These are phyloP conservation scores for Pollimyrus isidori DNA, from an alignment of 2,113 vertebrate genomes.

Conservation along the genomic window DNA sequence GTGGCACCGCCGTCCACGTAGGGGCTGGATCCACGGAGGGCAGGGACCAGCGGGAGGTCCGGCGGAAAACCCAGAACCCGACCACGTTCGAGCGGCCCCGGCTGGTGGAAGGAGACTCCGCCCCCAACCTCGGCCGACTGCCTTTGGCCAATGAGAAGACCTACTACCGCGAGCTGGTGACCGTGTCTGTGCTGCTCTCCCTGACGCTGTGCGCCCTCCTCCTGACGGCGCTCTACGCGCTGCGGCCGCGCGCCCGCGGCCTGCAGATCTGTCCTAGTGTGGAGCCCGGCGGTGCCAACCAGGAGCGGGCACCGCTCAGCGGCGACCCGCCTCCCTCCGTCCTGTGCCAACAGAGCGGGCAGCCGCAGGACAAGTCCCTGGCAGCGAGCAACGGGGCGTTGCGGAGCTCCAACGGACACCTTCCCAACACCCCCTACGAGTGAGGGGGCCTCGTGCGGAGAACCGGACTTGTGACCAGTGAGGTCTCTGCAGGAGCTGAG, in stretches of 20 bases:
- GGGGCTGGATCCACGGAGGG: constrained; percentile 4
- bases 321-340: constrained; percentile 9
- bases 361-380: constrained; percentile 20
- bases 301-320: constrained; percentile 43
- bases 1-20: background rate
- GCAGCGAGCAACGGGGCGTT: constrained; percentile 31
- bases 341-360: constrained; percentile 22
- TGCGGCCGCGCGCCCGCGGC: constrained; percentile 37
- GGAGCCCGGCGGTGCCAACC: constrained; percentile 23
- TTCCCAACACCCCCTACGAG: constrained; percentile 59
- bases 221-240: constrained; percentile 36
- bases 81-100: background rate
- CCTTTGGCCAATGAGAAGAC: constrained; percentile 3
- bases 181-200: constrained; percentile 51
- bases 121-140: constrained; percentile 15
- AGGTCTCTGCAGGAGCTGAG: background rate
- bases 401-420: constrained; percentile 49
- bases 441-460: background rate
- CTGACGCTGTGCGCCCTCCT: constrained; percentile 40
- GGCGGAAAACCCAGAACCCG: background rate
- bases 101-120: background rate
- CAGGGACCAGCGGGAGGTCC: constrained; percentile 21
- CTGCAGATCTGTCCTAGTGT: constrained; percentile 29
- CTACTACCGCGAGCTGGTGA: constrained; percentile 56
- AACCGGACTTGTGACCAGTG: background rate